Evolutionary conservation across 2,113 vertebrate species (phyloP), one percentile per base, ranked within the genome.

Genomic region (Protobothrops flavoviridis): DNA sequence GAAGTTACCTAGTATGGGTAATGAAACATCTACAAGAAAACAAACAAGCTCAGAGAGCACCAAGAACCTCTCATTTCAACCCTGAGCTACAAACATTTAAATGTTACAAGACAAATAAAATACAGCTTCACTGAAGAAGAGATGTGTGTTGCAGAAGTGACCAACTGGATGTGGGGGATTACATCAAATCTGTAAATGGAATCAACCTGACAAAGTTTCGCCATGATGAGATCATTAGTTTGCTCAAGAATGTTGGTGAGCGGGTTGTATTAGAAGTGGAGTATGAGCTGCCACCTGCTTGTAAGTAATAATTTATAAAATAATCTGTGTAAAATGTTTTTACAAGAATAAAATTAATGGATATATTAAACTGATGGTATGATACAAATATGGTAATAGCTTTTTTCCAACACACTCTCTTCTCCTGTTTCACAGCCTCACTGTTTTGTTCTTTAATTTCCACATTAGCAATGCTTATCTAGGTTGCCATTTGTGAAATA

Each of bases 191-290:
- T 1, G 99, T 99, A 15, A 99, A 99, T 85, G 99, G 99, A 91
- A 99, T 99, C 98, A 99, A 99, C 97, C 96, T 99, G 94, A 98
- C 98, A 92, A 99, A 99, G 94, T 99, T 99, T 97, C 98, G 99
- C 85, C 99, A 99, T 0, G 99, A 99, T 1, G 99, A 99, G 97
- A 99, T 99, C 97, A 99, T 99, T 97, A 99, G 99, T 91, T 96
- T 99, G 90, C 98, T 99, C 96, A 99, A 99, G 97, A 99, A 99
- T 0, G 99, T 99, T 2, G 99, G 99, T 0, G 99, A 99, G 95
- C 97, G 99, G 15, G 99, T 99, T 92, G 98, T 99, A 13, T 97
- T 99, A 53, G 99, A 99, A 97, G 99, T 99, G 4, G 99, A 99
- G 74, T 99, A 99, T 89, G 99, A 99, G 92, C 98, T 99, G 53